Percentiles rank a stretch among this genome's conserved stretches.
Evolutionary conservation across 2,797 vertebrate species (phyloP).

Genomic region (Arremon brunneinucha): DNA sequence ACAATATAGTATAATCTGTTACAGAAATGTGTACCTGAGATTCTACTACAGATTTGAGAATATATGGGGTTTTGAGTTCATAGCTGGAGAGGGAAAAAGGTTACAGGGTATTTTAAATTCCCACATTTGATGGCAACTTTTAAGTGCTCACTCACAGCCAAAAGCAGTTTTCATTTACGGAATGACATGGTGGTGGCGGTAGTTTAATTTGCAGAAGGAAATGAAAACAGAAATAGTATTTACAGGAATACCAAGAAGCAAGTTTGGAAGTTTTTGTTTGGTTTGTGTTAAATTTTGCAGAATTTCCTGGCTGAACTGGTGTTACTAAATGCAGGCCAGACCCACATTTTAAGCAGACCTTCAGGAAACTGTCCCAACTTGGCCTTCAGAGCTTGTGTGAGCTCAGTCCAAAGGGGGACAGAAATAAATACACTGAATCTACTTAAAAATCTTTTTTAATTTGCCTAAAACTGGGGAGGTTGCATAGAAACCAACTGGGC

Average conservation of each 20-base stretch:
- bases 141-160: background rate
- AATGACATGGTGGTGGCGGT: background rate
- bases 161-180: background rate
- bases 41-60: background rate
- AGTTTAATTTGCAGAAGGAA: background rate
- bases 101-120: background rate
- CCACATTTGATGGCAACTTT: background rate
- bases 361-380: background rate
- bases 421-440: accelerated
- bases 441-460: background rate
- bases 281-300: background rate
- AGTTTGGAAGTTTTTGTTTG: background rate
- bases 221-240: background rate
- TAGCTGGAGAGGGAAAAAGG: background rate
- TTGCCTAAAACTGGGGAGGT: background rate
- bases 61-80: background rate
- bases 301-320: background rate
- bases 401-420: background rate
- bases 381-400: accelerated
- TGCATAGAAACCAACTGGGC: background rate
- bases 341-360: background rate
- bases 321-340: background rate
- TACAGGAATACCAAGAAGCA: background rate
- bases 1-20: too few species aligned
- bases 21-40: background rate